phyloP scores from a whole-genome alignment of 1,140 invertebrate species.

The Diorhabda carinulata region DNA sequence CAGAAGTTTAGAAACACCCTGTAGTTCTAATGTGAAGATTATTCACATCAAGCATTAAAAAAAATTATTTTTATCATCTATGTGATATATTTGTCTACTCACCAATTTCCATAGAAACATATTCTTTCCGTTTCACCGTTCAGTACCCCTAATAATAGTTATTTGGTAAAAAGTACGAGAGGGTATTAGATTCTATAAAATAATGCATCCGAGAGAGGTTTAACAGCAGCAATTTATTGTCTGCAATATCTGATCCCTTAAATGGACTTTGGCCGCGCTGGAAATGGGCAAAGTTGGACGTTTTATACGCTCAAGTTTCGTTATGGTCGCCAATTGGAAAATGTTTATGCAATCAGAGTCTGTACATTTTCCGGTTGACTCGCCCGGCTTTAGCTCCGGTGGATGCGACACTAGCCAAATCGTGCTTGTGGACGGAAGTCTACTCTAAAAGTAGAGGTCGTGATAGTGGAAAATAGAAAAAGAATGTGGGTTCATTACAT shows the following conservation, averaged over 20 bases:
- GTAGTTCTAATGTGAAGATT: too few species aligned
- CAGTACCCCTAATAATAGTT: slow-evolving; percentile 14
- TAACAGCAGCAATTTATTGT: slow-evolving; percentile 26
- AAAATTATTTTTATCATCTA: too few species aligned
- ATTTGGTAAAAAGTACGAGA: slow-evolving; percentile 6
- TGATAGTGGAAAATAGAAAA: background rate
- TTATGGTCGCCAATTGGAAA: slow-evolving; percentile 35
- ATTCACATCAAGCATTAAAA: too few species aligned
- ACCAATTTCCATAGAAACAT: too few species aligned
- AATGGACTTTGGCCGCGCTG: slow-evolving; percentile 32
- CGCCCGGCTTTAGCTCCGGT: slow-evolving; percentile 12
- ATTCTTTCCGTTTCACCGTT: background rate
- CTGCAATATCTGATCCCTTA: slow-evolving; percentile 30
- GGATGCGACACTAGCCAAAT: slow-evolving; percentile 19
- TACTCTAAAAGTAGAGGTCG: background rate
- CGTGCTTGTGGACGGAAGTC: slow-evolving; percentile 3
- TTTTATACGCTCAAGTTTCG: slow-evolving; percentile 31
- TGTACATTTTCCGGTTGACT: slow-evolving; percentile 34
- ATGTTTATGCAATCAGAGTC: slow-evolving; percentile 35
- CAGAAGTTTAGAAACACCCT: too few species aligned
- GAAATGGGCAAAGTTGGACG: slow-evolving; percentile 31
- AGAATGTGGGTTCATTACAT: background rate
- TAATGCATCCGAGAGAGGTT: slow-evolving; percentile 31
- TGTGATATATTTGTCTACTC: too few species aligned
- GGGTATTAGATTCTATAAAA: slow-evolving; percentile 25